Base-by-base conservation (phyloP, 1,140 invertebrate genomes). In the Ladona fulva region DNA sequence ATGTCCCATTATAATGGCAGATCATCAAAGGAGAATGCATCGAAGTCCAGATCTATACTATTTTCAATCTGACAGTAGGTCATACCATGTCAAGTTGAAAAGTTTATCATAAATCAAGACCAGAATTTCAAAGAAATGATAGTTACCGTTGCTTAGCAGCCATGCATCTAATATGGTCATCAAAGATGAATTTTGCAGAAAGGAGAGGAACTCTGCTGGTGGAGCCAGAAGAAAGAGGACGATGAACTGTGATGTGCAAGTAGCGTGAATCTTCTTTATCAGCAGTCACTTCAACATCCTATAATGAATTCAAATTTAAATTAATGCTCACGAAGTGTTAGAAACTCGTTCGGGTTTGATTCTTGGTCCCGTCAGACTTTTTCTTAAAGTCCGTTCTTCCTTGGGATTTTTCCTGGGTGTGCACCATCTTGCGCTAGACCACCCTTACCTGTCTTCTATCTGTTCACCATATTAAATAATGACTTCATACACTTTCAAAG, bases 151-250 rank as follows among this genome's bases (percentile, higher is more conserved):
- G 95, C 85, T 95, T 95, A 25, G 95, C 96, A 42, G 96, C 95
- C 95, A 98, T 97, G 84, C 97, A 99, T 14, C 98, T 89, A 79
- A 99, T 99, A 84, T 99, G 96, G 87, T 99, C 98, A 84, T 99
- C 97, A 84, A 99, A 99, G 74, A 98, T 91, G 83, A 99, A 98
- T 84, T 95, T 96, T 0, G 96, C 94, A 22, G 93, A 91, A 10
- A 99, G 86, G 10, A 97, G 83, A 0, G 96, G 94, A 1, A 91
- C 89, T 44, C 92, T 86, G 78, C 92, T 93, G 24, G 87, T 86
- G 0, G 90, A 85, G 10, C 89, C 89, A 5, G 87, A 88, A 0
- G 89, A 88, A 1, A 91, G 85, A 5, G 94, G 93, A 81, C 94
- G 93, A 84, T 99, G 96, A 25, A 99, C 95, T 0, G 96, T 97